Base-by-base conservation (phyloP, 2,113 vertebrate genomes). In the Rhadina sibilatrix region DNA sequence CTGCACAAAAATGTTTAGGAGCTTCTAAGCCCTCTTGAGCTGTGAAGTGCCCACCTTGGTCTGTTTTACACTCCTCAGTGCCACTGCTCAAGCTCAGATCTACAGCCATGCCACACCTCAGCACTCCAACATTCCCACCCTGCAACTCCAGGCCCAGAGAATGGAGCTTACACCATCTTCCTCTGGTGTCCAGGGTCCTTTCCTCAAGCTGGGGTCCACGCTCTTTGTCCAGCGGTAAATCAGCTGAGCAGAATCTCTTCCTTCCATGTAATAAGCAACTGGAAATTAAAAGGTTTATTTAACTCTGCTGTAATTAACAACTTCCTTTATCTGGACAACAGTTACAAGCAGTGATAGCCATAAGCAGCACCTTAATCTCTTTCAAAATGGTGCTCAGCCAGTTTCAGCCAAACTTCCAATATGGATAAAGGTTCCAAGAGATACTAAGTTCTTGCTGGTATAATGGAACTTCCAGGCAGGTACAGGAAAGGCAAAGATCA, bases 201-300 rank as follows among this genome's bases (percentile, higher is more conserved):
- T 99, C 83, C 89, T 99, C 94, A 99, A 83, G 30, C 52, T 96
- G 2, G 99, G 99, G 85, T 99, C 98, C 79, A 99, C 93, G 3
- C 98, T 98, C 87, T 98, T 98, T 14, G 97, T 98, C 99, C 99
- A 99, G 8, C 99, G 98, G 89, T 99, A 98, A 78, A 98, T 97
- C 66, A 99, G 97, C 96, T 99, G 99, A 90, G 97, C 56, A 8
- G 98, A 97, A 71, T 99, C 98, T 35, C 99, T 98, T 6, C 98
- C 99, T 57, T 99, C 98, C 98, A 99, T 99, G 96, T 99, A 99
- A 96, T 99, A 99, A 22, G 99, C 98, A 35, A 99, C 99, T 99
- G 52, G 40, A 89, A 96, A 89, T 11, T 1, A 46, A 93, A 85
- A 94, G 8, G 13, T 57, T 18, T 20, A 21, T 50, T 85, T 60